Percentiles rank a stretch among this genome's conserved stretches.
Conservation (phyloP, 92 coral and sea anemone genomes). For the Plumapathes pennacea region DNA sequence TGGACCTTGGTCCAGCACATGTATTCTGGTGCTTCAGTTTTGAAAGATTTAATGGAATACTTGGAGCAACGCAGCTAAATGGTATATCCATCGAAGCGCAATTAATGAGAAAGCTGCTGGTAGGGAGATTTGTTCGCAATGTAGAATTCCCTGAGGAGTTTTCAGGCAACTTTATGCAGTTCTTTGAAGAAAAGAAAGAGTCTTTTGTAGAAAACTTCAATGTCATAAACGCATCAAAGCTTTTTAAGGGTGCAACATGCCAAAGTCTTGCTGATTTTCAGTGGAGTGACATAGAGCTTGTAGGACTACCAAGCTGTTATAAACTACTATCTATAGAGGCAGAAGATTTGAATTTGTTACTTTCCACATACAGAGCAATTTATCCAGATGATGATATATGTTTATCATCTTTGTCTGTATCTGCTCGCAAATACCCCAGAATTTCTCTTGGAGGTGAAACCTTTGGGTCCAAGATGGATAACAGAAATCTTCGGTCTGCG, state of each 20-base stretch:
- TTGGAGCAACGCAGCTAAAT: constrained; percentile 46
- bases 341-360: constrained; percentile 14
- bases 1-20: constrained; percentile 66
- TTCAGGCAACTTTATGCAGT: constrained; percentile 4
- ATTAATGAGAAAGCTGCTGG: constrained; percentile 41
- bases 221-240: background rate
- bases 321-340: constrained; percentile 2
- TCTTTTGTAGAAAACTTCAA: background rate
- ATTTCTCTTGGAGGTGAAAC: constrained; percentile 36
- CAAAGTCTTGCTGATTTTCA: constrained; percentile 3
- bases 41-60: constrained; percentile 51
- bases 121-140: constrained; percentile 30
- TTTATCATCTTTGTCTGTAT: background rate
- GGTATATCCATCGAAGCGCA: constrained; percentile 60
- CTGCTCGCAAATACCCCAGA: constrained; percentile 25
- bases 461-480: constrained; percentile 42
- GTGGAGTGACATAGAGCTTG: constrained; percentile 30
- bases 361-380: constrained; percentile 4
- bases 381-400: constrained; percentile 1
- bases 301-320: constrained; percentile 17
- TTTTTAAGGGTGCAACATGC: constrained; percentile 5
- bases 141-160: constrained; percentile 23
- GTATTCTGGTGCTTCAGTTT: constrained; percentile 68
- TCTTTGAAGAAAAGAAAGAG: background rate
- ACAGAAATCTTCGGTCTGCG: constrained; percentile 37